Percentiles rank a stretch among this genome's conserved stretches.
Evolutionary conservation across 2,888 invertebrate species (phyloP).

Genomic region (Aquatica leii): DNA sequence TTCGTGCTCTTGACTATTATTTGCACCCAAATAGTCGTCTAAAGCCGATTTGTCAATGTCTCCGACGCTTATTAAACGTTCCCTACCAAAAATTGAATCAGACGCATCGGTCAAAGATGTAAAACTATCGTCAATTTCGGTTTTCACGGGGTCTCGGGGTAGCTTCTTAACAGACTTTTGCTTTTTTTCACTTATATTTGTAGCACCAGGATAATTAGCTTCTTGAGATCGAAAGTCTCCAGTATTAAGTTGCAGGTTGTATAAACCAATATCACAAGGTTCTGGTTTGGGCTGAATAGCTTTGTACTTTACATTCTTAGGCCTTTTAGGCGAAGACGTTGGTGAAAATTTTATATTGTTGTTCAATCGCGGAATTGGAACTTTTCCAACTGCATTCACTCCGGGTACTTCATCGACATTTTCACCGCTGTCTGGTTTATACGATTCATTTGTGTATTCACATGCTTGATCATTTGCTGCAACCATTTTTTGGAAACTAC

Average conservation of each 20-base stretch:
- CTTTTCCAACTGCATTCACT: conserved; percentile 42
- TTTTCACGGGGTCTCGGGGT: conserved; percentile 20
- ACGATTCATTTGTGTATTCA: conserved; percentile 31
- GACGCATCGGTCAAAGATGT: conserved; percentile 36
- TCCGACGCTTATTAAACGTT: conserved; percentile 77
- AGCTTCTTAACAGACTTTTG: conserved; percentile 46
- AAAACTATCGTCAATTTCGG: conserved; percentile 25
- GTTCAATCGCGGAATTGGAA: conserved; percentile 54
- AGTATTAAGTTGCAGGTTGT: conserved; percentile 53
- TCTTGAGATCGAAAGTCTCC: conserved; percentile 58
- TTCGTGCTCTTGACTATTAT: conserved; percentile 81
- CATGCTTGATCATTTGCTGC: conserved; percentile 38
- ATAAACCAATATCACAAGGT: conserved; percentile 59
- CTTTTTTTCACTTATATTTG: conserved; percentile 36
- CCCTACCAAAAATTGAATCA: conserved; percentile 58
- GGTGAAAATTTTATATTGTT: conserved; percentile 44
- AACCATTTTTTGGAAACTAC: conserved; percentile 58
- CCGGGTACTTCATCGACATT: conserved; percentile 24
- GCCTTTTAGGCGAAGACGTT: conserved; percentile 40
- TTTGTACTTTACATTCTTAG: conserved; percentile 61
- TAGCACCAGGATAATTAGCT: conserved; percentile 43
- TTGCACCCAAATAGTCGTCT: conserved; percentile 81
- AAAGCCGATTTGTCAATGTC: conserved; percentile 82
- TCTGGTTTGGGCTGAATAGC: conserved; percentile 63
- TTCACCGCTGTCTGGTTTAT: conserved; percentile 22